phyloP scores from a whole-genome alignment of 2,888 invertebrate genomes.

The Copidosoma aretas region DNA sequence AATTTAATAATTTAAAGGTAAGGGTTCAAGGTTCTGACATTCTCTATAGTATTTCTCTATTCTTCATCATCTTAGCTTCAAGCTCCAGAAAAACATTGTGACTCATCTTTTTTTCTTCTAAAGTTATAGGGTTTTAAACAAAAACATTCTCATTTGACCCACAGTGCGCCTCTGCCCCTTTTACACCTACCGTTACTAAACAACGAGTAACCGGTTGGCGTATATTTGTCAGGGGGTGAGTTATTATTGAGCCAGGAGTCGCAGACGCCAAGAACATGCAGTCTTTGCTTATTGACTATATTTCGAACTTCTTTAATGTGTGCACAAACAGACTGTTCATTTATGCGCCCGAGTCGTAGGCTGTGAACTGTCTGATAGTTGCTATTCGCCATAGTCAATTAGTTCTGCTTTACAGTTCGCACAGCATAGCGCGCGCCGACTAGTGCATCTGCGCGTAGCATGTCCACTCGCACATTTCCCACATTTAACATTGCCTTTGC shows the following conservation, averaged over 20 bases:
- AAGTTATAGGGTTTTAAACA: too few relatives aligned
- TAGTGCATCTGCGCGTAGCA: not conserved
- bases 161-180: not conserved
- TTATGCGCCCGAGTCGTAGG: not conserved
- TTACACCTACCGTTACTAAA: not conserved
- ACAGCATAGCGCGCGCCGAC: not conserved
- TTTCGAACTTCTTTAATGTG: not conserved
- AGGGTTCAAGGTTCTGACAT: too few relatives aligned
- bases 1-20: too few relatives aligned
- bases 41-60: too few relatives aligned
- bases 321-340: not conserved
- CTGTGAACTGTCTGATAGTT: not conserved
- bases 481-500: not conserved
- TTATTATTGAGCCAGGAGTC: not conserved
- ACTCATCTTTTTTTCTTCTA: too few relatives aligned
- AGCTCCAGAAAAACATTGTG: too few relatives aligned
- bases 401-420: not conserved
- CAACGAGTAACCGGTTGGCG: not conserved
- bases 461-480: not conserved
- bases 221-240: too few relatives aligned
- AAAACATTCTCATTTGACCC: too few relatives aligned
- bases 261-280: not conserved
- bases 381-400: not conserved
- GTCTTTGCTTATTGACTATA: too few relatives aligned
- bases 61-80: too few relatives aligned